Base-by-base conservation (phyloP, 2,888 invertebrate genomes). In the Tetragonisca angustula region DNA sequence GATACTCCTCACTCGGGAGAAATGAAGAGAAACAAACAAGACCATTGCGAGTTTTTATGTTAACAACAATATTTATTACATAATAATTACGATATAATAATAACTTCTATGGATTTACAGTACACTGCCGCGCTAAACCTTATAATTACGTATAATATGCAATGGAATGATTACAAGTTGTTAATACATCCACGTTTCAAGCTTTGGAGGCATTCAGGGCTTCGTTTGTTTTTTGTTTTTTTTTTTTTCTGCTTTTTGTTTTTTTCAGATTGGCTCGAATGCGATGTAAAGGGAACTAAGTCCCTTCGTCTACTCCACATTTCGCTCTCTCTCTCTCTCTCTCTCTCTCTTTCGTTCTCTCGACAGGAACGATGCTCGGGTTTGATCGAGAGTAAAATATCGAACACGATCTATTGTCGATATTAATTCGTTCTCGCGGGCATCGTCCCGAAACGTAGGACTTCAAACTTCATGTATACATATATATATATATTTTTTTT, bases 51-150 rank as follows among this genome's bases (percentile, higher is more conserved):
- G 62, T 52, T 90, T 27, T 93, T 94, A 94, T 94, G 94, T 94
- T 94, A 94, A 94, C 94, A 94, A 94, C 94, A 94, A 94, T 94
- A 94, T 94, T 94, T 94, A 94, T 94, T 94, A 94, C 93, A 94
- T 94, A 94, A 94, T 94, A 94, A 93, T 94, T 94, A 93, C 91
- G 93, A 92, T 93, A 93, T 93, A 93, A 93, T 94, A 94, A 93
- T 94, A 94, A 94, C 92, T 92, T 93, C 94, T 94, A 94, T 94
- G 90, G 93, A 94, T 94, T 94, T 94, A 94, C 93, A 94, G 91
- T 94, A 94, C 93, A 93, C 92, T 92, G 92, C 92, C 92, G 93
- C 93, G 89, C 93, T 94, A 94, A 92, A 91, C 88, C 91, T 94
- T 92, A 36, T 9, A 92, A 89, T 93, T 84, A 91, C 83, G 74